phyloP scores from a whole-genome alignment of 2,797 vertebrate genomes.

The Rhabdomys pumilio region DNA sequence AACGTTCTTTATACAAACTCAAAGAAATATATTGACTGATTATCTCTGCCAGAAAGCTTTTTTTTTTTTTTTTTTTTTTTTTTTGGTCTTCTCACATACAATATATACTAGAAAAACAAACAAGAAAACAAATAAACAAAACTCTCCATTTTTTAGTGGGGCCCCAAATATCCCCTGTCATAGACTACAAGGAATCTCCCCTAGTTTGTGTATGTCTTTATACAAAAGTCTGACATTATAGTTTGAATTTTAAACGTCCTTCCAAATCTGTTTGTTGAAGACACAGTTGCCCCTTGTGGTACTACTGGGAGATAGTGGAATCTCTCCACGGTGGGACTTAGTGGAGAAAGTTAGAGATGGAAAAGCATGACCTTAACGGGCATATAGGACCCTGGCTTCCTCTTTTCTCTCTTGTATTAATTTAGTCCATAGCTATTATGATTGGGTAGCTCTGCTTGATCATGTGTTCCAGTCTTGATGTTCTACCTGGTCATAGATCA shows the following conservation, averaged over 20 bases:
- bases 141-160: too few species aligned
- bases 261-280: neutral
- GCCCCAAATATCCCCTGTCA: neutral
- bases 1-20: neutral
- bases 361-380: too few species aligned
- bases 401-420: neutral
- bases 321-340: neutral
- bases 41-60: neutral
- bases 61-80: conserved; percentile 4
- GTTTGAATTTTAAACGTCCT: neutral
- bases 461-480: neutral
- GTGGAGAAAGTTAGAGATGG: neutral
- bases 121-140: neutral
- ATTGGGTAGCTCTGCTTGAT: neutral
- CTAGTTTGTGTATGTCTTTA: neutral
- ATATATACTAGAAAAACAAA: neutral
- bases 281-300: too few species aligned
- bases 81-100: neutral
- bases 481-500: neutral
- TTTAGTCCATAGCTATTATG: neutral
- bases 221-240: neutral
- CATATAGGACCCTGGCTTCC: too few species aligned
- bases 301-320: neutral
- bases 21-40: neutral
- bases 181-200: neutral